Evolutionary conservation across 53 echinoderm and acorn worm species (phyloP).

Genomic region (Temnopleurus reevesii): DNA sequence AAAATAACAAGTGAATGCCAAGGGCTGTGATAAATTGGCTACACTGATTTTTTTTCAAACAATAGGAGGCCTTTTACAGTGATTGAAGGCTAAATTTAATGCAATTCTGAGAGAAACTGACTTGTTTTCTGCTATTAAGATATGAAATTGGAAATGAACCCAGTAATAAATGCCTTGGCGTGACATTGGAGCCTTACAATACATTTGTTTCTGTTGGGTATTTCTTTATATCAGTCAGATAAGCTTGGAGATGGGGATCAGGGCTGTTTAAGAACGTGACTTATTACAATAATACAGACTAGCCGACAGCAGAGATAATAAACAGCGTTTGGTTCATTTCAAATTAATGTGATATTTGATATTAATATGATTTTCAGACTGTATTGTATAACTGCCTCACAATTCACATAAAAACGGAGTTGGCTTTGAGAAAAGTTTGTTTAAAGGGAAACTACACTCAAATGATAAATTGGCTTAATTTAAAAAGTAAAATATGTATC

Average conservation of each 20-base stretch:
- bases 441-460: too few species aligned
- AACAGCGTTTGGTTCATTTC: neutral
- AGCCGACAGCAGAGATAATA: neutral
- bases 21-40: neutral
- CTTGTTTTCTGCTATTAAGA: neutral
- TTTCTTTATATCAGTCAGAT: neutral
- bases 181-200: neutral
- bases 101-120: neutral
- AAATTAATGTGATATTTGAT: neutral
- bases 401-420: too few species aligned
- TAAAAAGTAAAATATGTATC: too few species aligned
- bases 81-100: neutral
- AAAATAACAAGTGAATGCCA: neutral
- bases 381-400: too few species aligned
- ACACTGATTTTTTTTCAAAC: neutral
- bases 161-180: neutral
- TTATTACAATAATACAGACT: neutral
- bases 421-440: too few species aligned
- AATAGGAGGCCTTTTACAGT: neutral
- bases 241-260: too few species aligned
- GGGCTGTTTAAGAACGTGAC: neutral
- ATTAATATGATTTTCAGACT: too few species aligned
- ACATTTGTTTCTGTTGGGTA: neutral
- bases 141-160: too few species aligned
- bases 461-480: too few species aligned